Conservation (phyloP, 2,797 vertebrate genomes). For the Lophius americanus region DNA sequence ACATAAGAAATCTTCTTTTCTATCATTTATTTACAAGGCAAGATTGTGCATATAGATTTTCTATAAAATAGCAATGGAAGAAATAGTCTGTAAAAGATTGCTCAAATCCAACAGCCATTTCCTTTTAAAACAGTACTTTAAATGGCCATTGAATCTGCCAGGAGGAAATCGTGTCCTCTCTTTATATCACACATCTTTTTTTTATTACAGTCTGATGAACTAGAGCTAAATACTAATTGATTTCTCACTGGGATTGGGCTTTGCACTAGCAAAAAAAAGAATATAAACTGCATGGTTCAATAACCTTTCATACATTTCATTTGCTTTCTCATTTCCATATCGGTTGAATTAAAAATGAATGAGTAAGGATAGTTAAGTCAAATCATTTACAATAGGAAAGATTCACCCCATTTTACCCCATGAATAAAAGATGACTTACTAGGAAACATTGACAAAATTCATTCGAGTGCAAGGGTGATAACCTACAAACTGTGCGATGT, state of each 20-base stretch:
- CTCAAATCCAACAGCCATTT: slow-evolving; percentile 20
- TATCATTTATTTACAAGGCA: slow-evolving; percentile 47
- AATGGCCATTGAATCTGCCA: slow-evolving; percentile 18
- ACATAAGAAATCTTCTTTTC: slow-evolving; percentile 26
- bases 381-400: slow-evolving; percentile 27
- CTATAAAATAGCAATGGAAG: slow-evolving; percentile 28
- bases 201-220: slow-evolving; percentile 49
- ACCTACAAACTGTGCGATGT: slow-evolving; percentile 7
- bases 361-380: slow-evolving; percentile 18
- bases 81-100: slow-evolving; percentile 16
- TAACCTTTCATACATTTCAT: slow-evolving; percentile 50
- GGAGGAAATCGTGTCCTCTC: slow-evolving; percentile 31
- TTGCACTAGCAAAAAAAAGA: slow-evolving; percentile 45
- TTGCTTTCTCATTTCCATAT: slow-evolving; percentile 19
- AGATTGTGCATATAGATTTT: slow-evolving; percentile 38
- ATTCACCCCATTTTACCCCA: slow-evolving; percentile 3
- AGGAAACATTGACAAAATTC: slow-evolving; percentile 18
- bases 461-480: slow-evolving; percentile 17
- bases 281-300: slow-evolving; percentile 27
- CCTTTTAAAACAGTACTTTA: slow-evolving; percentile 11
- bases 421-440: slow-evolving; percentile 13
- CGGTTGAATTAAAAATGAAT: slow-evolving; percentile 34
- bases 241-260: slow-evolving; percentile 42
- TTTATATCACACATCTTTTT: slow-evolving; percentile 34
- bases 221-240: slow-evolving; percentile 51